These are phyloP conservation scores for Lapara coniferarum DNA, from an alignment of 2,888 invertebrate species.

Conservation along the genomic window DNA sequence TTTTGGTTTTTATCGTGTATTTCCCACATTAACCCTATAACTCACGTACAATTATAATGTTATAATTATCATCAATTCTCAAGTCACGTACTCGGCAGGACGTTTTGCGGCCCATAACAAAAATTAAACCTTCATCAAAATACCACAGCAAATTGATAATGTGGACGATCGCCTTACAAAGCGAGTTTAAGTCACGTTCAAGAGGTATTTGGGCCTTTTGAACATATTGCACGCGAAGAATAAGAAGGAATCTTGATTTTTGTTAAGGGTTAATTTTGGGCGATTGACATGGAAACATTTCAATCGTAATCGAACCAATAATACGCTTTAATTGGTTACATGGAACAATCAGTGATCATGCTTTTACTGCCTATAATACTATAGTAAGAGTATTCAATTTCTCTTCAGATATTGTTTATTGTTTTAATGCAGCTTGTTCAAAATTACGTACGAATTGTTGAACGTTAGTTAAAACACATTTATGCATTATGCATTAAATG, in stretches of 20 bases:
- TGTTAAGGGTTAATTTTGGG: conserved; percentile 1
- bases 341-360: background rate
- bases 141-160: conserved; percentile 17
- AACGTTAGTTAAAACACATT: too few relatives aligned
- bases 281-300: conserved; percentile 3
- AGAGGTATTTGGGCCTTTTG: background rate
- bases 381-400: too few relatives aligned
- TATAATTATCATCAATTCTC: conserved; percentile 4
- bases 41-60: too few relatives aligned
- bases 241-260: background rate
- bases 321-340: background rate
- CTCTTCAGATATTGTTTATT: too few relatives aligned
- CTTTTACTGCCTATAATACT: too few relatives aligned
- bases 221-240: background rate
- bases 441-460: too few relatives aligned
- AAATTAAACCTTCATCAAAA: conserved; percentile 25
- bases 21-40: too few relatives aligned
- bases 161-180: conserved; percentile 4
- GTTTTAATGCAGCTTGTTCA: too few relatives aligned
- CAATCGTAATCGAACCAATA: background rate
- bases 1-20: too few relatives aligned
- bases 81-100: conserved; percentile 8
- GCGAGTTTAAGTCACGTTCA: background rate
- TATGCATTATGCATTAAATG: too few relatives aligned
- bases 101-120: conserved; percentile 13